Conservation (phyloP, 2,888 invertebrate genomes). For the Ichneumoninae sp. region DNA sequence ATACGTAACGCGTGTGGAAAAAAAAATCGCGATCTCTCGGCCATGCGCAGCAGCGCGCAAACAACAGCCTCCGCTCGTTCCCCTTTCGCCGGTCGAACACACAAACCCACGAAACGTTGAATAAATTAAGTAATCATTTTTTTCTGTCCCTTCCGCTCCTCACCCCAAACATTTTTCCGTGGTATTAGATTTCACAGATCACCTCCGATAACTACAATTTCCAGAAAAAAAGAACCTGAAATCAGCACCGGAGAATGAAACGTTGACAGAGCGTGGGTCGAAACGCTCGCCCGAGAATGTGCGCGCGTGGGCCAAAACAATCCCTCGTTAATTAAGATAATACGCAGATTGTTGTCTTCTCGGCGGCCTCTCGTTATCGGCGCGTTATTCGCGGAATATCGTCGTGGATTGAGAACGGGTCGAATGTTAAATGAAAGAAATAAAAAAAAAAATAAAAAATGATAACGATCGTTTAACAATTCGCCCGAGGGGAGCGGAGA, state of each 20-base stretch:
- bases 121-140: conserved; percentile 21
- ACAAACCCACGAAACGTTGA: conserved; percentile 25
- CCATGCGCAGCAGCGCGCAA: conserved; percentile 62
- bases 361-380: conserved; percentile 61
- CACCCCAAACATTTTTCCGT: background rate
- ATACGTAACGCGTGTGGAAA: conserved; percentile 35
- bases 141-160: background rate
- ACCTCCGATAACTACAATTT: conserved; percentile 47
- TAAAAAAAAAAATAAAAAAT: conserved; percentile 5
- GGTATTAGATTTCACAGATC: conserved; percentile 44
- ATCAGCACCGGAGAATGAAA: conserved; percentile 57
- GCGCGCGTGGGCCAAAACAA: conserved; percentile 81
- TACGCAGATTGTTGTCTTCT: conserved; percentile 77
- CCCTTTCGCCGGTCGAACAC: conserved; percentile 48
- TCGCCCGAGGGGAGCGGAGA: conserved; percentile 8
- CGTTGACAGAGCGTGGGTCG: conserved; percentile 61
- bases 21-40: conserved; percentile 21
- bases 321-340: conserved; percentile 82
- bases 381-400: conserved; percentile 35
- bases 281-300: conserved; percentile 52
- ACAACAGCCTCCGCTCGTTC: conserved; percentile 78
- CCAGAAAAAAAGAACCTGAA: conserved; percentile 28
- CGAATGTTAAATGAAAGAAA: background rate
- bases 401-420: conserved; percentile 19
- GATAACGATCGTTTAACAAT: conserved; percentile 6